Conservation (phyloP, 2,888 invertebrate species). For the Trachelus stipa region DNA sequence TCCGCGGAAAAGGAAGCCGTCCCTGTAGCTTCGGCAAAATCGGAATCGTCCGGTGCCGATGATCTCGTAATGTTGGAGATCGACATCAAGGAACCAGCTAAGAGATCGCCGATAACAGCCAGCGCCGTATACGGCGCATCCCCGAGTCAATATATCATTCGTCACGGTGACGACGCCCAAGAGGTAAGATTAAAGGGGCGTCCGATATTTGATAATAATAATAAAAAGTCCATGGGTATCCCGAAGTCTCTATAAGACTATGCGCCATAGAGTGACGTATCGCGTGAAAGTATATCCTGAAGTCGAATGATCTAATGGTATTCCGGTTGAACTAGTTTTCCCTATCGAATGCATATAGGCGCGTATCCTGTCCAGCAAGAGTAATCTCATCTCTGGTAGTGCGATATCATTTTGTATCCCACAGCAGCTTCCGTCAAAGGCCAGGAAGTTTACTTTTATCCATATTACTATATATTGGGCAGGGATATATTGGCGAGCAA, state of each 20-base stretch:
- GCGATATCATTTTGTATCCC: background rate
- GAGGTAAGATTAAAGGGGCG: constrained; percentile 45
- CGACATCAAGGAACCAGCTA: constrained; percentile 60
- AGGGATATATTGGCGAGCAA: background rate
- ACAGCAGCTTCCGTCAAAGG: background rate
- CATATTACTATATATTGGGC: background rate
- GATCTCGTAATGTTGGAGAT: constrained; percentile 60
- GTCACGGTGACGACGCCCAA: constrained; percentile 57
- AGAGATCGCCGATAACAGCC: constrained; percentile 57
- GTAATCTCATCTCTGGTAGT: background rate
- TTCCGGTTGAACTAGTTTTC: background rate
- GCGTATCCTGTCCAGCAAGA: background rate
- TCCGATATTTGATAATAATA: background rate
- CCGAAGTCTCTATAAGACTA: background rate
- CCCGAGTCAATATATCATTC: constrained; percentile 57
- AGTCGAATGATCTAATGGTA: background rate
- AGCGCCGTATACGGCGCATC: constrained; percentile 54
- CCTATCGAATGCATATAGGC: background rate
- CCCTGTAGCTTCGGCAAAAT: constrained; percentile 33
- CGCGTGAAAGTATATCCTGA: constrained; percentile 8
- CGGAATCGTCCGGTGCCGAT: constrained; percentile 40
- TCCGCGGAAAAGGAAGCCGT: constrained; percentile 53
- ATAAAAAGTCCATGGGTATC: background rate
- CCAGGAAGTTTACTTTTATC: background rate
- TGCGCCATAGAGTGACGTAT: constrained; percentile 9